A percentile compares a stretch with the other conserved stretches of the same genome.
These are phyloP conservation scores for Drosophila kurseongensis DNA, from an alignment of 1,140 invertebrate species.

Conservation along the genomic window DNA sequence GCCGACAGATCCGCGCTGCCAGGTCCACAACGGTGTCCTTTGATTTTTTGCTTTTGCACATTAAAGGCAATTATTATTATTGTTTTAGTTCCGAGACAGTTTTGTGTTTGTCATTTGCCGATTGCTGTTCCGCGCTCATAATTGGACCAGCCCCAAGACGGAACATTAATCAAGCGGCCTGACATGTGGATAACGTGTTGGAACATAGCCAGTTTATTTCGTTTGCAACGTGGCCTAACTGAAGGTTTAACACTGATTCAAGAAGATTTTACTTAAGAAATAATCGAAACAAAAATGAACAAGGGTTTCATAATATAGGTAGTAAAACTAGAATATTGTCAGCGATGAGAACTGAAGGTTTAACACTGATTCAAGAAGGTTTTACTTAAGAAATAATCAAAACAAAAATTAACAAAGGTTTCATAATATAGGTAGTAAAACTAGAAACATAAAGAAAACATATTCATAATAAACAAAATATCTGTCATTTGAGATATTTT, in stretches of 20 bases:
- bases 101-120: constrained; percentile 58
- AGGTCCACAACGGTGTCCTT: constrained; percentile 34
- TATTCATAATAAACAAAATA: too few species aligned
- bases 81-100: constrained; percentile 68
- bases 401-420: background rate
- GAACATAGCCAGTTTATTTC: constrained; percentile 4
- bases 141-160: constrained; percentile 36
- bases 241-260: background rate
- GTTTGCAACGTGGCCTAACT: background rate
- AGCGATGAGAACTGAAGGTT: background rate
- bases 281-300: background rate
- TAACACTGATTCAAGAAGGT: background rate
- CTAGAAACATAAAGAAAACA: too few species aligned
- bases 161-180: constrained; percentile 55
- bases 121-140: constrained; percentile 32
- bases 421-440: too few species aligned
- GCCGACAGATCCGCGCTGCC: constrained; percentile 21
- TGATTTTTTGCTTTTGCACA: constrained; percentile 62
- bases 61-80: constrained; percentile 80
- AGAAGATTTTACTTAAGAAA: background rate
- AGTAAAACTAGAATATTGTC: too few species aligned
- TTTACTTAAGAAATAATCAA: background rate
- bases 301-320: too few species aligned
- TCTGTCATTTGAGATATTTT: too few species aligned
- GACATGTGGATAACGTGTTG: constrained; percentile 28